phyloP scores from a whole-genome alignment of 2,797 vertebrate species.

The Naso thynnoides region DNA sequence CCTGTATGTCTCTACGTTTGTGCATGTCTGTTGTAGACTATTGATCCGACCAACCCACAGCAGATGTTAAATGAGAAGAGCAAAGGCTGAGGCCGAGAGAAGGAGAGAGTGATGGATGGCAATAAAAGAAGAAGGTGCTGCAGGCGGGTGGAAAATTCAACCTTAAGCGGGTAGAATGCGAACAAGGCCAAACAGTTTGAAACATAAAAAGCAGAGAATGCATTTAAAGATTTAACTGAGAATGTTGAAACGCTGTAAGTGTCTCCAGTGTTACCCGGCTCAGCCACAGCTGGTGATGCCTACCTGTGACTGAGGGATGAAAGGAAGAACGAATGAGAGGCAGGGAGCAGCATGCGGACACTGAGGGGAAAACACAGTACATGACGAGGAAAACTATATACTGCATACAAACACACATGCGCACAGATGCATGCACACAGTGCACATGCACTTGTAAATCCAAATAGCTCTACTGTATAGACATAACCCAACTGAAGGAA shows the following conservation, averaged over 20 bases:
- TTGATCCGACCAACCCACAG: conserved; percentile 66
- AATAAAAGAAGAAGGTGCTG: conserved; percentile 56
- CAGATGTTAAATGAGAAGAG: conserved; percentile 70
- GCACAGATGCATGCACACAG: conserved; percentile 18
- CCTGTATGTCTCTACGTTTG: conserved; percentile 41
- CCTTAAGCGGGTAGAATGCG: background rate
- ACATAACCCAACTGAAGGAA: conserved; percentile 47
- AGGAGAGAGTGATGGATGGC: conserved; percentile 67
- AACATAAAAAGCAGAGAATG: conserved; percentile 8
- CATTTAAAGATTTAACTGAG: background rate
- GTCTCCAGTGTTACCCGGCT: background rate
- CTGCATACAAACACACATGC: conserved; percentile 17
- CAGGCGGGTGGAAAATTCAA: conserved; percentile 23
- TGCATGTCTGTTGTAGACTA: conserved; percentile 67
- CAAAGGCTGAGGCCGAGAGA: conserved; percentile 48
- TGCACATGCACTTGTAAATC: conserved; percentile 50
- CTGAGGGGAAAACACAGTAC: background rate
- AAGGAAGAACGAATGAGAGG: conserved; percentile 1
- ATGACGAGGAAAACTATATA: conserved; percentile 14
- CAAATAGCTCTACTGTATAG: conserved; percentile 43
- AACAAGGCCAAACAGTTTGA: conserved; percentile 19
- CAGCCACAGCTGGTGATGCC: conserved; percentile 11
- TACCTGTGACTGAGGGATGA: background rate
- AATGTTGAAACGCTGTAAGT: background rate
- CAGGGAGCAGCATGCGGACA: background rate